A percentile compares a stretch with the other conserved stretches of the same genome.
Evolutionary conservation across 2,797 vertebrate species (phyloP).

Genomic region (Austrolebias charrua): DNA sequence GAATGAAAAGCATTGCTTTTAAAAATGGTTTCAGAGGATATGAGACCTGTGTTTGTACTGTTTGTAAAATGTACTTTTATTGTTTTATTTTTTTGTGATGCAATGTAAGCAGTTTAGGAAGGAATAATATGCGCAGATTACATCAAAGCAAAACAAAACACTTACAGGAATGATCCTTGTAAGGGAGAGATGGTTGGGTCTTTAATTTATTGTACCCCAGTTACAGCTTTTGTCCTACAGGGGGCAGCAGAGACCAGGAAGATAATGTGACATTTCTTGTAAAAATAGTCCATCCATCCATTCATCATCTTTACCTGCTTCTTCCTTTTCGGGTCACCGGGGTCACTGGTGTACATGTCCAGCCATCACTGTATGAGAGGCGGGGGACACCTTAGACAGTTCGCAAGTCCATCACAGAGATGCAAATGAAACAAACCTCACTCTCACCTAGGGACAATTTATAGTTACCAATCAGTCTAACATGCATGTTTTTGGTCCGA

Average conservation of each 20-base stretch:
- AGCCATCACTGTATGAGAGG: not conserved
- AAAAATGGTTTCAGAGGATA: slow-evolving; percentile 4
- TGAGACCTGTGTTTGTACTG: not conserved
- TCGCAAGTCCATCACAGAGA: too few species aligned
- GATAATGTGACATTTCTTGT: not conserved
- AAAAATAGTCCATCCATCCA: not conserved
- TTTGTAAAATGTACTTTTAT: not conserved
- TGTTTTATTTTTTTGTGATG: not conserved
- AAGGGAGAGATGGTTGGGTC: too few species aligned
- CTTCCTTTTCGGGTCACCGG: too few species aligned
- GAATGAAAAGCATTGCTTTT: too few species aligned
- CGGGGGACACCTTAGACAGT: too few species aligned
- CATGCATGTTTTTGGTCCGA: too few species aligned
- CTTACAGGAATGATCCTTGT: not conserved
- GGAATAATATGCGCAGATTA: not conserved
- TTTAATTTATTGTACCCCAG: slow-evolving; percentile 26
- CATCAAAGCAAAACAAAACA: not conserved
- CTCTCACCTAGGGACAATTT: too few species aligned
- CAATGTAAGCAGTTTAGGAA: not conserved
- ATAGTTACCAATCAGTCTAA: too few species aligned
- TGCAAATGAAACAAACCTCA: too few species aligned
- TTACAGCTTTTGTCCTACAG: slow-evolving; percentile 45
- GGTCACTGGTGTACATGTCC: too few species aligned
- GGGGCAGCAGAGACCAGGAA: slow-evolving; percentile 57
- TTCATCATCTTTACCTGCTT: too few species aligned